Conservation (phyloP, 2,113 vertebrate genomes). For the Dipodomys merriami region DNA sequence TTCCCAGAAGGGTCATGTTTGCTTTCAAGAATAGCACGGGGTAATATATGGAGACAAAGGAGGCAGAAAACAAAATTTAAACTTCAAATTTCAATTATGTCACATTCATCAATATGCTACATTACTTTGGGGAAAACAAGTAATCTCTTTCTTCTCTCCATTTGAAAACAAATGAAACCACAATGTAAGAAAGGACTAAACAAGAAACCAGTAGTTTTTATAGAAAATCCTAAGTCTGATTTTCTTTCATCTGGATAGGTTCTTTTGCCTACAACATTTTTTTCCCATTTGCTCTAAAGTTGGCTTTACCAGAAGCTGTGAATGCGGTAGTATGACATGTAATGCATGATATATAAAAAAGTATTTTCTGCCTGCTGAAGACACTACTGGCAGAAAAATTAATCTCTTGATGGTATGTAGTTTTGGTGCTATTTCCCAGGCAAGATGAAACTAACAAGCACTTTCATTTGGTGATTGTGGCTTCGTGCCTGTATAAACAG, state of each 20-base stretch:
- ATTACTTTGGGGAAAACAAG: constrained; percentile 46
- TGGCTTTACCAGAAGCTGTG: neutral
- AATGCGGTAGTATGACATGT: neutral
- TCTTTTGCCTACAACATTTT: constrained; percentile 8
- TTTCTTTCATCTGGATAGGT: neutral
- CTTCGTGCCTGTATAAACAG: too few relatives aligned
- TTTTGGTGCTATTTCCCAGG: constrained; percentile 23
- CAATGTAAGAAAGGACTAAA: constrained; percentile 1
- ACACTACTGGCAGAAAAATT: constrained; percentile 2
- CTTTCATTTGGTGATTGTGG: neutral
- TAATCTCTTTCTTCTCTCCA: neutral
- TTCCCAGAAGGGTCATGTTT: neutral
- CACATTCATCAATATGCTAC: constrained; percentile 35
- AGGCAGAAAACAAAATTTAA: constrained; percentile 51
- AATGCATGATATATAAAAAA: neutral
- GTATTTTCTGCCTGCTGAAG: neutral
- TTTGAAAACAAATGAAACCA: constrained; percentile 44
- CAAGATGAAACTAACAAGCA: neutral
- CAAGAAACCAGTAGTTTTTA: neutral
- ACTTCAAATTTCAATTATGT: constrained; percentile 56
- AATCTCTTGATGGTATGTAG: neutral
- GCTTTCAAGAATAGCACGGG: neutral
- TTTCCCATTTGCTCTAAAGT: neutral
- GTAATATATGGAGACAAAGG: neutral
- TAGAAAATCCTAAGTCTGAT: neutral